Evolutionary conservation across 2,113 vertebrate genomes (phyloP), one percentile per base, ranked within the genome.

Genomic region (Eidolon helvum): DNA sequence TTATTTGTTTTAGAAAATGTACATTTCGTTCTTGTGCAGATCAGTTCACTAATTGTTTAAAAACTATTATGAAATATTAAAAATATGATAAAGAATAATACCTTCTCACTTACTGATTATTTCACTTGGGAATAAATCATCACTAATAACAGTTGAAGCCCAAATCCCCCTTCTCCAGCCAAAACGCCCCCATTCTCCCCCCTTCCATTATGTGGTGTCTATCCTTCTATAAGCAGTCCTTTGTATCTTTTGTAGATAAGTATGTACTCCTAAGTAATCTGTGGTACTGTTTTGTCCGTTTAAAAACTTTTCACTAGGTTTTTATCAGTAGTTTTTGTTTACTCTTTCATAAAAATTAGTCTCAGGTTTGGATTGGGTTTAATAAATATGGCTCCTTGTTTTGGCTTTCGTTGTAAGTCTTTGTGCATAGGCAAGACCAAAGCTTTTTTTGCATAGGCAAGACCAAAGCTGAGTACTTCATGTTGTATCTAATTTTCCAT

Each of bases 1-100:
- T 90, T 63, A n/a, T 57, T 82, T 53, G 7, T 75, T 97, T 85
- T 80, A 87, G 65, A 71, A 95, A 95, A 71, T 94, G 15, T 55
- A 45, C 43, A 35, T 65, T 92, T 95, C 35, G 43, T 22, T 91
- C 10, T 57, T 75, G 8, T 65, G 8, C 11, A 80, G 45, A 82
- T 80, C 71, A 30, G 3, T 66, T 79, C 38, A 85, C 35, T 63
- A 26, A 33, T 83, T 79, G 22, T 86, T 86, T 86, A 28, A 55
- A 72, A 85, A 90, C 38, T 91, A 74, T 66, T 61, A n/a, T 74
- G 80, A 80, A 72, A 91, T 94, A 85, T 48, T 95, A 45, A 86
- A 40, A 10, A 45, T 48, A 57, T 63, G 79, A 66, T 94, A 55
- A 78, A 74, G 38, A 79, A 40, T 53, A 45, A 79, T 33, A 89